Percentiles rank a stretch among this genome's conserved stretches.
Evolutionary conservation across 2,888 invertebrate species (phyloP).

Genomic region (Synergus gifuensis): DNA sequence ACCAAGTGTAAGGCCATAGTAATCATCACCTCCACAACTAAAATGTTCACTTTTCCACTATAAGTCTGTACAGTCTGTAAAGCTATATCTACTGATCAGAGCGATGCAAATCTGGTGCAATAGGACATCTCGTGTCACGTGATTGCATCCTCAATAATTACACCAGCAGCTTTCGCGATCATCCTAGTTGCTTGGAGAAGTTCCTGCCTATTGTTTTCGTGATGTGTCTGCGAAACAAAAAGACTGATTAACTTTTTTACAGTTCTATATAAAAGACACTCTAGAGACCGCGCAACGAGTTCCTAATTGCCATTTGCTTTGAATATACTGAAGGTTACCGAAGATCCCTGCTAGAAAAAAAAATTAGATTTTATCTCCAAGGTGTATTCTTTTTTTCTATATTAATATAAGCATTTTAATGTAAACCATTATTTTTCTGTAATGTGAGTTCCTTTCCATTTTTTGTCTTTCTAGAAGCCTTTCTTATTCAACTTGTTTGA

Average conservation of each 20-base stretch:
- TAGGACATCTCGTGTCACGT: not conserved
- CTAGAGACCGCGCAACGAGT: not conserved
- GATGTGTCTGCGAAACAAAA: not conserved
- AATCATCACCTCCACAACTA: not conserved
- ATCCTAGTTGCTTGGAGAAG: not conserved
- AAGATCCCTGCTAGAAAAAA: too few relatives aligned
- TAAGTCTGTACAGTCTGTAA: too few relatives aligned
- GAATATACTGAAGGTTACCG: too few relatives aligned
- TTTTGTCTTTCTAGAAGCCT: too few relatives aligned
- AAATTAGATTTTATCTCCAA: too few relatives aligned
- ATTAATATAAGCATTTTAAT: too few relatives aligned
- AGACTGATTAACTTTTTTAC: not conserved
- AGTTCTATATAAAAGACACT: not conserved
- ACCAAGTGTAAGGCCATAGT: not conserved
- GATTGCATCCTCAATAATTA: not conserved
- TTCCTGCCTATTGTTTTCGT: not conserved
- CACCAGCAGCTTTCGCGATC: not conserved
- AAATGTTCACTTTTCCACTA: not conserved
- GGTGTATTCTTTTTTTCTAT: too few relatives aligned
- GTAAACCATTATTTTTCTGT: too few relatives aligned
- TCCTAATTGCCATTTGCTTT: not conserved
- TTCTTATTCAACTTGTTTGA: too few relatives aligned
- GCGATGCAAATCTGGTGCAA: not conserved
- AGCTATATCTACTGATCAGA: not conserved
- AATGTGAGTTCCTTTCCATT: too few relatives aligned